These are phyloP conservation scores for Pterophyllum scalare DNA, from an alignment of 2,113 vertebrate genomes.

Conservation along the genomic window DNA sequence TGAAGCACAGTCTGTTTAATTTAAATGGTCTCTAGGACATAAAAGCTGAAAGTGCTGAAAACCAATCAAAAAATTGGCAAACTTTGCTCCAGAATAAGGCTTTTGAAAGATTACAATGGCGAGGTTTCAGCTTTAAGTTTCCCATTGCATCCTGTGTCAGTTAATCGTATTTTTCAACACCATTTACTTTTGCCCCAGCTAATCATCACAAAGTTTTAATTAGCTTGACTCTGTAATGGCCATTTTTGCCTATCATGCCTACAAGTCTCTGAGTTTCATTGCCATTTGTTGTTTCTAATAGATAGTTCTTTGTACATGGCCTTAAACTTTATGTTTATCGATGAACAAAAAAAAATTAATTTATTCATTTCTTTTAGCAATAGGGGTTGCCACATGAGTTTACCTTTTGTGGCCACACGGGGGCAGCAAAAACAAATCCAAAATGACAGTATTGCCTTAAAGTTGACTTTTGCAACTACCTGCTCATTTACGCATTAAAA, in stretches of 20 bases:
- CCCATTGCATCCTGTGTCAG: neutral
- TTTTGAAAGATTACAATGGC: neutral
- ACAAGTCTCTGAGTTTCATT: neutral
- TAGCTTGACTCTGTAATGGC: neutral
- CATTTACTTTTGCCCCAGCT: neutral
- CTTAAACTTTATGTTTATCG: too few species aligned
- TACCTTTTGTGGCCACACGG: neutral
- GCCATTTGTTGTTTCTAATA: neutral
- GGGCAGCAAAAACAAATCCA: neutral
- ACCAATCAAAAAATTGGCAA: neutral
- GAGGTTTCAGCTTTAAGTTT: neutral
- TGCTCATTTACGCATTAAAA: neutral
- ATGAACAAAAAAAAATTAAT: too few species aligned
- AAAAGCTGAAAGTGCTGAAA: neutral
- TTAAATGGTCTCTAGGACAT: neutral
- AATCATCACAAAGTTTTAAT: neutral
- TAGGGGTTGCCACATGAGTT: too few species aligned
- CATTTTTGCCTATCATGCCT: neutral
- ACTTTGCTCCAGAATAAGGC: neutral
- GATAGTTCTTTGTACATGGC: neutral
- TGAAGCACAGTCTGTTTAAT: rapidly evolving
- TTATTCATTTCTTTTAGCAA: too few species aligned
- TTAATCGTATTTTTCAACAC: neutral
- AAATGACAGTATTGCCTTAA: neutral
- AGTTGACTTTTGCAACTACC: neutral